Percentiles rank a stretch among this genome's conserved stretches.
Evolutionary conservation across 2,113 vertebrate species (phyloP).

Genomic region (Neolamprologus devosi): DNA sequence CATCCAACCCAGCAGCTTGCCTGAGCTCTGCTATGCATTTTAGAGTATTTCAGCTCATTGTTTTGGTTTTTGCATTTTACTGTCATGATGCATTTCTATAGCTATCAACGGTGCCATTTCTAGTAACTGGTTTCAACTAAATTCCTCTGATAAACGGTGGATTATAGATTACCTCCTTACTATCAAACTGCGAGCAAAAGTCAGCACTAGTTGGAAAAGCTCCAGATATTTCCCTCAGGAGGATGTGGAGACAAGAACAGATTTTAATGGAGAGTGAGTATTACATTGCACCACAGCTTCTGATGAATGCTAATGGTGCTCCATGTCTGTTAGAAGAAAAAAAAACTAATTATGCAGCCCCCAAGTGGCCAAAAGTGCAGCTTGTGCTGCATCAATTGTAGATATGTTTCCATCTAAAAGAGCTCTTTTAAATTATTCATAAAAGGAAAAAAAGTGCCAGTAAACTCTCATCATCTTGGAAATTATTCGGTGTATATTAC

Average conservation of each 20-base stretch:
- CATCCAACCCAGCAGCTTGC: not conserved
- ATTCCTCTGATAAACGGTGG: not conserved
- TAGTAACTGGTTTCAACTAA: not conserved
- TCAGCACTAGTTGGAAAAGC: not conserved
- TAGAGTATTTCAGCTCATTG: not conserved
- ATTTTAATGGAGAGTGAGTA: not conserved
- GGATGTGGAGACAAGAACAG: not conserved
- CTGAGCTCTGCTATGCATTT: not conserved
- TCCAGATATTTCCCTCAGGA: not conserved
- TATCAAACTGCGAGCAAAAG: not conserved
- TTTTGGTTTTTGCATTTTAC: not conserved
- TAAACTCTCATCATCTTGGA: not conserved
- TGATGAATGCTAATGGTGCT: not conserved
- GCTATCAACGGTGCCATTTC: not conserved
- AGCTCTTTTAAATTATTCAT: not conserved
- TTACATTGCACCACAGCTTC: not conserved
- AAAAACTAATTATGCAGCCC: not conserved
- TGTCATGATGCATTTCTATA: not conserved
- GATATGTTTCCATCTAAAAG: not conserved
- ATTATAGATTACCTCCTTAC: not conserved
- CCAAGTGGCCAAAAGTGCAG: not conserved
- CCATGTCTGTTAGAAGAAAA: not conserved
- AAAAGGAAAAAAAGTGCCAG: not conserved
- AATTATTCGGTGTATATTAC: not conserved
- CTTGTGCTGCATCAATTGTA: not conserved